Percentiles rank a stretch among this genome's conserved stretches.
These are phyloP conservation scores for Galendromus occidentalis DNA, from an alignment of 1,140 invertebrate species.

Conservation along the genomic window DNA sequence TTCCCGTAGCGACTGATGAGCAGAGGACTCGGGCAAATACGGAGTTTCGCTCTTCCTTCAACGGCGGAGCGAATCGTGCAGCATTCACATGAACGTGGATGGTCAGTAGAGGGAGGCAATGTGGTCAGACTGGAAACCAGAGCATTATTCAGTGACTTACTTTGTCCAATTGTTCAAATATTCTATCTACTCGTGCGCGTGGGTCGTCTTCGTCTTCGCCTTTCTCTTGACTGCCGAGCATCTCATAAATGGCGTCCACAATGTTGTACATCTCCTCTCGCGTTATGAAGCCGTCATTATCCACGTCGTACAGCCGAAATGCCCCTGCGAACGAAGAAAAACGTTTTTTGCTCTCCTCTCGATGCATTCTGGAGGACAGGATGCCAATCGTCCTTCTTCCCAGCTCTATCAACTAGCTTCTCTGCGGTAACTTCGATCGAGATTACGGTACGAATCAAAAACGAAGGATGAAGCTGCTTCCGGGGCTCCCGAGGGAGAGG, in stretches of 20 bases:
- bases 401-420: too few species aligned
- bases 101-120: too few species aligned
- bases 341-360: neutral
- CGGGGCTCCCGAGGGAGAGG: too few species aligned
- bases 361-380: neutral
- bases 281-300: constrained; percentile 94
- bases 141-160: constrained; percentile 20
- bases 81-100: too few species aligned
- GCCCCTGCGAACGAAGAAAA: constrained; percentile 51
- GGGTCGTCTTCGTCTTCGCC: constrained; percentile 46
- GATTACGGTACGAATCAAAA: too few species aligned
- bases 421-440: too few species aligned
- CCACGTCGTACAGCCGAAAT: constrained; percentile 86
- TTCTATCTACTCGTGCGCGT: constrained; percentile 85
- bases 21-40: too few species aligned
- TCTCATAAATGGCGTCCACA: constrained; percentile 95
- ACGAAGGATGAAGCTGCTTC: too few species aligned
- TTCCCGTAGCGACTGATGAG: too few species aligned
- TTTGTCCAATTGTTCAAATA: constrained; percentile 92
- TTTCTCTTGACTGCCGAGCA: constrained; percentile 60
- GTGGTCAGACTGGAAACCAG: too few species aligned
- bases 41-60: too few species aligned
- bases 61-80: too few species aligned
- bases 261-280: constrained; percentile 96
- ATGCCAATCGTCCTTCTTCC: neutral